phyloP scores from a whole-genome alignment of 2,888 invertebrate genomes.

The Zaprionus bogoriensis region DNA sequence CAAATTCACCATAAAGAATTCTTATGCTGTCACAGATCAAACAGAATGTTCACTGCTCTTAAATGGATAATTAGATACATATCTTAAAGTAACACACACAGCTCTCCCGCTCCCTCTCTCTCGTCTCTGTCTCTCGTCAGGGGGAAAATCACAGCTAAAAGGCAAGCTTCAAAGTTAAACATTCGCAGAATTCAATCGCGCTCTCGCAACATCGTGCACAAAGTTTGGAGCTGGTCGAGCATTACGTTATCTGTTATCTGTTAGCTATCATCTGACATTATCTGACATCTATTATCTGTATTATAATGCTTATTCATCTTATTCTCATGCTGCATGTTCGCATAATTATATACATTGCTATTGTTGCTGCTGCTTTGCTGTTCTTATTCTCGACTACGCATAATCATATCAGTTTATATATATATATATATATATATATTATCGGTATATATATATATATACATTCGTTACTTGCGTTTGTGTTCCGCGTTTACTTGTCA shows the following conservation, averaged over 20 bases:
- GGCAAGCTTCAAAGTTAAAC: conserved; percentile 64
- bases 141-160: conserved; percentile 69
- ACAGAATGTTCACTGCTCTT: neutral
- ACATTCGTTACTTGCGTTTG: conserved; percentile 23
- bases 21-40: no score
- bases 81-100: conserved; percentile 19
- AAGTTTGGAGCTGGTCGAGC: conserved; percentile 47
- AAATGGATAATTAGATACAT: conserved; percentile 2
- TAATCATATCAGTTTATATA: conserved; percentile 61
- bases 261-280: conserved; percentile 32
- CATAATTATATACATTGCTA: conserved; percentile 52
- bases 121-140: neutral
- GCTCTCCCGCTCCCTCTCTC: neutral
- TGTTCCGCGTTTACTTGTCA: conserved; percentile 40
- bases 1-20: conserved; percentile 39
- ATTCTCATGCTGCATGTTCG: conserved; percentile 18
- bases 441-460: conserved; percentile 31
- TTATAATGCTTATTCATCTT: neutral
- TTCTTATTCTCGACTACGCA: conserved; percentile 59
- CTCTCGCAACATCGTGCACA: conserved; percentile 56
- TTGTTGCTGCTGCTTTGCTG: conserved; percentile 28
- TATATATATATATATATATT: conserved; percentile 17
- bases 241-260: conserved; percentile 22
- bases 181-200: conserved; percentile 27
- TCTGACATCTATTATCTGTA: neutral